Base-by-base conservation (phyloP, 2,888 invertebrate genomes). In the Drosophila cyrtoloma region DNA sequence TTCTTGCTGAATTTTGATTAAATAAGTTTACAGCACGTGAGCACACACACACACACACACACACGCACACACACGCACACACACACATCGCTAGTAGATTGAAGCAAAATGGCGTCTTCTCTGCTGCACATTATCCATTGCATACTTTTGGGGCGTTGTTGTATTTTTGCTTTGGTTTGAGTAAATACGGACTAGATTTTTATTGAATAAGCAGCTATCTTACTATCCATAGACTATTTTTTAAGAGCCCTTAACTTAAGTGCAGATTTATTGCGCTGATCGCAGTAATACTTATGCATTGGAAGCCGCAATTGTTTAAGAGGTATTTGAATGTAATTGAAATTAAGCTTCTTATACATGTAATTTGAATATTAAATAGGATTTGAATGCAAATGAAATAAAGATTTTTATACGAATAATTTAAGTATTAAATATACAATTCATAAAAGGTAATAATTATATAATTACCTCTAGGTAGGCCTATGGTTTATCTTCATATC, bases 51-150 rank as follows among this genome's bases (percentile, higher is more conserved):
- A 61, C 35, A 26, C 28, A 35, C 61, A 42, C 35, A 9, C 37
- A 52, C 55, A 32, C 35, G 32, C n/a, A 12, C 42, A 22, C 26
- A 26, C 26, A 26, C 39, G 32, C 26, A 35, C 61, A 42, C 35
- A 14, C 37, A 52, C 55, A 33, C 37, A 37, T 5, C 10, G 30
- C 14, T 14, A 32, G 14, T 26, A 35, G 19, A 12, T 19, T 52
- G 30, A 42, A 77, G 68, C 67, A 84, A 85, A 85, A 85, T 85
- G 88, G 84, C 85, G 85, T 32, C 56, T 32, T 30, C 55, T 28
- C 53, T 44, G 56, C 30, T 44, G 22, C 9, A 26, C 16, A 58
- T 30, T 39, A 37, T 66, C 1, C 55, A 66, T 66, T 71, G 79
- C 75, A 75, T 79, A 79, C 70, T 63, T 77, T 50, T 19, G 22